Base-by-base conservation (phyloP, 2,888 invertebrate genomes). In the Catocala fraxini region DNA sequence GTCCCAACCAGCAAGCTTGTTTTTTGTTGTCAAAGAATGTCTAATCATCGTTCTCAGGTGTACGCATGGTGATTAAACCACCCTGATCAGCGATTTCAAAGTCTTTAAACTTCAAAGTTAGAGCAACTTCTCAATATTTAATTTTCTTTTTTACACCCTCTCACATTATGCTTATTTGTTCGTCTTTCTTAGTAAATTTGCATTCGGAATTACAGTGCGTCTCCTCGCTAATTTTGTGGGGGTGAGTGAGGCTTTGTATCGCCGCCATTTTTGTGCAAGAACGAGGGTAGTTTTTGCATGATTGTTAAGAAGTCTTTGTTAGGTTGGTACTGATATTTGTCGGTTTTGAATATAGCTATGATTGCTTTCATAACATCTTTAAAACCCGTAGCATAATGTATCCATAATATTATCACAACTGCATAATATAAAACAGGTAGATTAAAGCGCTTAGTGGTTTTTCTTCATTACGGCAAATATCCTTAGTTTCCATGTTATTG, bases 131-230 rank as follows among this genome's bases (percentile, higher is more conserved):
- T 35, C 46, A 52, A 70, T 73, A 70, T 62, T 73, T 62, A 73
- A 68, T 49, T 63, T 64, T 71, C 46, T 49, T 13, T 45, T 25
- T 47, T 45, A 53, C 43, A 53, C 56, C 47, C 59, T 34, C 52
- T 53, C 34, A 12, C 35, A 51, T 65, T 63, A 54, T 58, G 56
- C 39, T 60, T 34, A 25, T 59, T 56, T 56, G 53, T 62, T 49
- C 11, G 46, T 63, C 63, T 58, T 76, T 73, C 48, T 57, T 45
- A 42, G 45, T 35, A 49, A 66, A 62, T 74, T 77, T 77, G 71
- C 74, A 74, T 77, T 74, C 52, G 53, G 49, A 74, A 77, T 74
- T 77, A 77, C 59, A 74, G 71, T 65, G 65, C 45, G 52, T 49
- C 55, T 59, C 33, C 15, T 55, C 47, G 41, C 77, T 74, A 74